These are phyloP conservation scores for Branchinecta lindahli DNA, from an alignment of 1,140 invertebrate genomes.

Conservation along the genomic window DNA sequence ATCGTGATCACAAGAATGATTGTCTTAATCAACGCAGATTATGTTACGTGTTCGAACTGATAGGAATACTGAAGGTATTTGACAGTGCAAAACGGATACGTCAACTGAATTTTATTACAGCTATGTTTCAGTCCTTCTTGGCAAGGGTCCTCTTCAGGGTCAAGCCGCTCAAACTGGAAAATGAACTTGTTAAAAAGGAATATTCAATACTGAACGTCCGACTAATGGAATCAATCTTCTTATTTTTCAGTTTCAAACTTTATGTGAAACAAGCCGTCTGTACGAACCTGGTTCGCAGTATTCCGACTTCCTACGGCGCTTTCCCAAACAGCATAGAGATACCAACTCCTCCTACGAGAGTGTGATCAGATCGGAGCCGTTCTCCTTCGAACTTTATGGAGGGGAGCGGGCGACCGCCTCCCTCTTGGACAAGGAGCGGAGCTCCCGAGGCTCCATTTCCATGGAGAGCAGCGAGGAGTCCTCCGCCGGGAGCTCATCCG, in stretches of 20 bases:
- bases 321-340: conserved; percentile 24
- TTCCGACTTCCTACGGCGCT: conserved; percentile 36
- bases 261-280: conserved; percentile 35
- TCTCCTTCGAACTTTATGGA: conserved; percentile 35
- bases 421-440: conserved; percentile 21
- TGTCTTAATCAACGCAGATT: too few relatives aligned
- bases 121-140: too few relatives aligned
- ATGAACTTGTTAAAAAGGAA: too few relatives aligned
- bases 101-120: too few relatives aligned
- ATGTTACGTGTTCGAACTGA: too few relatives aligned
- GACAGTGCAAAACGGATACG: too few relatives aligned
- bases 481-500: conserved; percentile 14
- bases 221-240: not conserved
- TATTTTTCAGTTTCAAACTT: conserved; percentile 34
- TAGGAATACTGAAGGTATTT: too few relatives aligned
- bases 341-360: conserved; percentile 10
- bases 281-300: conserved; percentile 41
- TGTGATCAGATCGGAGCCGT: conserved; percentile 27
- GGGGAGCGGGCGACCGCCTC: conserved; percentile 16
- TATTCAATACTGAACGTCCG: too few relatives aligned
- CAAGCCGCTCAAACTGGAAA: too few relatives aligned
- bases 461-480: conserved; percentile 21
- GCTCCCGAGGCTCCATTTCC: conserved; percentile 20
- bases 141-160: too few relatives aligned
- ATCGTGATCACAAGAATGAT: too few relatives aligned